Percentiles rank a stretch among this genome's conserved stretches.
phyloP scores from a whole-genome alignment of 2,113 vertebrate genomes.

The Pygoscelis antarcticus region DNA sequence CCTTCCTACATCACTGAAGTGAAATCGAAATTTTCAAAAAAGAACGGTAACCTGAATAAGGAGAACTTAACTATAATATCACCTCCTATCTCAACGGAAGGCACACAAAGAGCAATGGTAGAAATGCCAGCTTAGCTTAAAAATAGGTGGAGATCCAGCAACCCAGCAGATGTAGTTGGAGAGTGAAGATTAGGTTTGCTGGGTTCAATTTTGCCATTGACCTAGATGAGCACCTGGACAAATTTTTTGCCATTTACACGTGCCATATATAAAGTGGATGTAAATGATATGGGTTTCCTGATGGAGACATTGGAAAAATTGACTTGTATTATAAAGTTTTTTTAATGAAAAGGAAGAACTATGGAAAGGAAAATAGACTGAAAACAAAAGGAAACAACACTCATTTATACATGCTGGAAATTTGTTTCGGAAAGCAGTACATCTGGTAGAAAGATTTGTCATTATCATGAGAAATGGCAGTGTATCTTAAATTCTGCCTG shows the following conservation, averaged over 20 bases:
- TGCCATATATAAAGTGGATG: not conserved
- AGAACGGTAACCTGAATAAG: not conserved
- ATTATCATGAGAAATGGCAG: not conserved
- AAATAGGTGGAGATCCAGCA: not conserved
- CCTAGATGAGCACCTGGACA: not conserved
- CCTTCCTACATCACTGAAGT: not conserved
- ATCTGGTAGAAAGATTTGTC: not conserved
- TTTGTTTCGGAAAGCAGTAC: not conserved
- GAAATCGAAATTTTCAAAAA: not conserved
- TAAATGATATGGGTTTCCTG: not conserved
- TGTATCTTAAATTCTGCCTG: not conserved
- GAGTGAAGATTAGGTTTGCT: not conserved
- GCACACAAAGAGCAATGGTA: not conserved
- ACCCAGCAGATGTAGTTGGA: not conserved
- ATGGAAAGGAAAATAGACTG: not conserved
- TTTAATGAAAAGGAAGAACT: not conserved
- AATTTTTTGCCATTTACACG: not conserved
- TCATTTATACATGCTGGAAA: not conserved
- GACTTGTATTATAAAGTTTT: not conserved
- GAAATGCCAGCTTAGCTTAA: not conserved
- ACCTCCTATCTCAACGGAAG: not conserved
- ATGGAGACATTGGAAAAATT: not conserved
- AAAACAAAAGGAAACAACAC: not conserved
- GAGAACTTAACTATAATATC: not conserved
- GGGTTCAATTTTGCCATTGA: not conserved